Evolutionary conservation across 2,888 invertebrate species (phyloP).

Genomic region (Dryomyza anilis): DNA sequence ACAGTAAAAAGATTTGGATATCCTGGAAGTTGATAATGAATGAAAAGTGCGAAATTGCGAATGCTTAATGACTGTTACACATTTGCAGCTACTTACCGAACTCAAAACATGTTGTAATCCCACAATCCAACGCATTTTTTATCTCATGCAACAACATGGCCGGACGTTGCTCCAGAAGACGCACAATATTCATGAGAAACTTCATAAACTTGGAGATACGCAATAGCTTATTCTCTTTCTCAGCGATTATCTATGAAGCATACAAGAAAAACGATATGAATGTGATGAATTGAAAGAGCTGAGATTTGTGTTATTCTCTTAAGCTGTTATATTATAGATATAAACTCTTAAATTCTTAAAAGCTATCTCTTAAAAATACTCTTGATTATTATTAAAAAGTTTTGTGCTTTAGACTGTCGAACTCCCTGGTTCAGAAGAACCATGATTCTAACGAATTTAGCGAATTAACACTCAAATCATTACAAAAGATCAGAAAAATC

Average conservation of each 20-base stretch:
- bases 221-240: slow-evolving; percentile 45
- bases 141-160: slow-evolving; percentile 54
- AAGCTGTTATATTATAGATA: too few relatives aligned
- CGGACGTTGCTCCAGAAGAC: slow-evolving; percentile 51
- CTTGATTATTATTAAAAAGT: too few relatives aligned
- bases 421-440: too few relatives aligned
- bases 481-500: too few relatives aligned
- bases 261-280: neutral
- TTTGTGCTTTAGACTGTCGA: too few relatives aligned
- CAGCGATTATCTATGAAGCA: slow-evolving; percentile 45
- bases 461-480: too few relatives aligned
- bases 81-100: slow-evolving; percentile 41
- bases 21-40: slow-evolving; percentile 39
- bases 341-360: neutral
- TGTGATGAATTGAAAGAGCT: neutral
- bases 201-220: slow-evolving; percentile 51
- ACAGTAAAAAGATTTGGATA: slow-evolving; percentile 57
- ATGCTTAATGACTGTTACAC: neutral
- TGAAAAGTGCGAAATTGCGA: too few relatives aligned
- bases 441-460: too few relatives aligned
- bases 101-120: slow-evolving; percentile 51
- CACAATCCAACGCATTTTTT: slow-evolving; percentile 49
- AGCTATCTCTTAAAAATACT: neutral
- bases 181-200: slow-evolving; percentile 53
- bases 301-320: too few relatives aligned